A percentile compares a stretch with the other conserved stretches of the same genome.
Conservation (phyloP, 2,797 vertebrate species). For the Peromyscus attwateri region DNA sequence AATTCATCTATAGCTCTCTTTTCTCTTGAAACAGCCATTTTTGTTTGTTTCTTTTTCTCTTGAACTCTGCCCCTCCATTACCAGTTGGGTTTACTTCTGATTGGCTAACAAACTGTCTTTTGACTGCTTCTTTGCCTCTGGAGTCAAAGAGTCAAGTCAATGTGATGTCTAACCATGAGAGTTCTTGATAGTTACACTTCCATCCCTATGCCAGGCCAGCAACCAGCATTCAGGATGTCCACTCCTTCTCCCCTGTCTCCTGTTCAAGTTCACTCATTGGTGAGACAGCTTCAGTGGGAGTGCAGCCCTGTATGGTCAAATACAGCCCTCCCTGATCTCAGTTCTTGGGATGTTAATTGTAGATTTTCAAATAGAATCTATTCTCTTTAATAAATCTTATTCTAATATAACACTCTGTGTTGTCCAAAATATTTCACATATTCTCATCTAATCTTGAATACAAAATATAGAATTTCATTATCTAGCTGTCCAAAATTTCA, state of each 20-base stretch:
- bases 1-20: not conserved
- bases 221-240: too few relatives aligned
- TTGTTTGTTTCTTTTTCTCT: not conserved
- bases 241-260: not conserved
- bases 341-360: not conserved
- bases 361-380: not conserved
- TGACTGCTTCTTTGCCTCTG: not conserved
- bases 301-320: not conserved
- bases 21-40: not conserved
- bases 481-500: slow-evolving; percentile 27
- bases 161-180: not conserved
- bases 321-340: not conserved
- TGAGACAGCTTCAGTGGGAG: not conserved
- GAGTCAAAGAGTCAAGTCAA: not conserved
- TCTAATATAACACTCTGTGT: not conserved
- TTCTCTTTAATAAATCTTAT: not conserved
- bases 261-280: not conserved
- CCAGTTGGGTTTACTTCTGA: not conserved
- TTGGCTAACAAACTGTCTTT: not conserved
- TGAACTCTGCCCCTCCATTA: not conserved
- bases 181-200: not conserved
- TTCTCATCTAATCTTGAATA: slow-evolving; percentile 36
- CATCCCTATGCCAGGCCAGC: not conserved
- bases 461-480: not conserved
- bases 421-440: slow-evolving; percentile 18